Base-by-base conservation (phyloP, 1,140 invertebrate species). In the Calliphora vicina region DNA sequence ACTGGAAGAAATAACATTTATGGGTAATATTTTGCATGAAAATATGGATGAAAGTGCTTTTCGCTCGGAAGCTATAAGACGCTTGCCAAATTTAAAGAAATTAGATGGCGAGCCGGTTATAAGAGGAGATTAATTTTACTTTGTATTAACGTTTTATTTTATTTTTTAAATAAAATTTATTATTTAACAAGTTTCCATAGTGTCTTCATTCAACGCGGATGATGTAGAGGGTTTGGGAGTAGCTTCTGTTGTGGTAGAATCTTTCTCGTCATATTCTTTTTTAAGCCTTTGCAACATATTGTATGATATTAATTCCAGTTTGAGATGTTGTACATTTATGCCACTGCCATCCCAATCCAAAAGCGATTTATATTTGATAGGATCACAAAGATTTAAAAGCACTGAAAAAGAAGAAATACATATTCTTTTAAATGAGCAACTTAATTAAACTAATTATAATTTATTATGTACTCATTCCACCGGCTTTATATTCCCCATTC, bases 11-110 rank as follows among this genome's bases (percentile, higher is more conserved):
- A 89, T 97, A 1, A 89, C 95, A 0, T 95, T 97, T 84, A 92
- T 94, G 42, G 97, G 97, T 1, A 99, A 99, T 92, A 96, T 96
- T 0, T 86, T 98, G 0, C 94, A 94, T 87, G 97, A 98, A 67
- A 94, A 92, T 57, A 92, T 94, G 80, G 94, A 95, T 81, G 93
- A 95, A 84, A 93, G 94, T 1, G 91, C 92, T 1, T 98, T 95
- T 94, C 92, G 93, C 82, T 90, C 92, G 1, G 95, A 97, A 87
- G 96, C 95, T 0, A 93, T 93, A 1, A 93, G 94, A 85, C 93
- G 95, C 74, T 91, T 98, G 17, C 94, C 95, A 17, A 94, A 94
- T 86, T 90, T 99, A 5, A 96, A 95, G 87, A 98, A 97, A 91
- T 91, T 99, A 15, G 97, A 98, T 91, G 97, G 96, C 1, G 94